Evolutionary conservation across 2,113 vertebrate genomes (phyloP).

Genomic region (Podarcis cretensis): DNA sequence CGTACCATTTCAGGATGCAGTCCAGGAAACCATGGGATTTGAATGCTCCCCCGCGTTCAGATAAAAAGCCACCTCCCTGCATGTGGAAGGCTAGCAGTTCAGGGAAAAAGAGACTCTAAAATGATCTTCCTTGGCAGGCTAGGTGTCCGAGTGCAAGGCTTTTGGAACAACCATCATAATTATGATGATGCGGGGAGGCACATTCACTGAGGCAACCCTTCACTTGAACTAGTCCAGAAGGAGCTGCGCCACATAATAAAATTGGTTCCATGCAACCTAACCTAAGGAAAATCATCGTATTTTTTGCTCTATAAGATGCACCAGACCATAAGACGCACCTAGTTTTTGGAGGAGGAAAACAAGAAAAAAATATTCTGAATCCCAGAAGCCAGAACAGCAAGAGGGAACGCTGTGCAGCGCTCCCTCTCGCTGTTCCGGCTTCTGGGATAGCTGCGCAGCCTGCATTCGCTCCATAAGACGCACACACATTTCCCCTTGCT

Average conservation of each 20-base stretch:
- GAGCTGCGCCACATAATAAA: neutral
- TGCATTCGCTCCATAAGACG: too few species aligned
- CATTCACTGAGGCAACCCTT: neutral
- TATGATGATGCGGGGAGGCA: neutral
- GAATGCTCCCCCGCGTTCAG: neutral
- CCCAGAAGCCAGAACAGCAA: too few species aligned
- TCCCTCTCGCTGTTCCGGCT: too few species aligned
- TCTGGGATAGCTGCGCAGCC: too few species aligned
- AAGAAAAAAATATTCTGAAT: too few species aligned
- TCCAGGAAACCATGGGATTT: too few species aligned
- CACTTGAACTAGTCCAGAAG: neutral
- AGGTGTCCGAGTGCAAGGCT: neutral
- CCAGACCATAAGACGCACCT: too few species aligned
- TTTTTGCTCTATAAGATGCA: too few species aligned
- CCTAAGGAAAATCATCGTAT: too few species aligned
- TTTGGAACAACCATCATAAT: neutral
- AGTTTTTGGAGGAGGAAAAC: too few species aligned
- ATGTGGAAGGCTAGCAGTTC: neutral
- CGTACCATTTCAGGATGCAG: neutral
- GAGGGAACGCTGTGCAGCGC: too few species aligned
- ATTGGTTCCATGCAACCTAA: accelerated
- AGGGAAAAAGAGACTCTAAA: neutral
- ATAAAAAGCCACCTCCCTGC: neutral
- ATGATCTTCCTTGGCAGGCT: neutral
- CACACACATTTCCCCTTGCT: too few species aligned